phyloP scores from a whole-genome alignment of 1,140 invertebrate genomes.

The Planococcus citri region DNA sequence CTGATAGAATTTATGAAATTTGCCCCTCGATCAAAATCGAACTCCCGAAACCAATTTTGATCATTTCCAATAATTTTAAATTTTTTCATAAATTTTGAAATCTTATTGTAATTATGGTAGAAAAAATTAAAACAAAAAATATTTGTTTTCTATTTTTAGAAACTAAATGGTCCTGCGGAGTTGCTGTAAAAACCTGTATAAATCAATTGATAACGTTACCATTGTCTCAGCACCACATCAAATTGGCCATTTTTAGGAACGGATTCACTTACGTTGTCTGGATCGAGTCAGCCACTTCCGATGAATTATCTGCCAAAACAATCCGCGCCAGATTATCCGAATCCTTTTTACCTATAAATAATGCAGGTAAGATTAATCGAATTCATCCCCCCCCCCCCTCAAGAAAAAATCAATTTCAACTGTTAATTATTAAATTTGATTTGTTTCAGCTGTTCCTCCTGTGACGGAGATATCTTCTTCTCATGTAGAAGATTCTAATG shows the following conservation, averaged over 20 bases:
- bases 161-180: conserved; percentile 28
- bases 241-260: conserved; percentile 26
- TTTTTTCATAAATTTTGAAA: too few species aligned
- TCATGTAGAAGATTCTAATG: neutral
- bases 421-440: too few species aligned
- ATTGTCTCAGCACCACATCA: conserved; percentile 27
- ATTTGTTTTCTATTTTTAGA: neutral
- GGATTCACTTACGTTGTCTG: conserved; percentile 28
- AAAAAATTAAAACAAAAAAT: too few species aligned
- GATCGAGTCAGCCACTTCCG: conserved; percentile 28
- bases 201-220: conserved; percentile 28
- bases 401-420: too few species aligned
- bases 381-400: neutral
- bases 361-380: neutral
- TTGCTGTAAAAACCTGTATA: conserved; percentile 25
- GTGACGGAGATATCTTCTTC: neutral
- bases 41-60: too few species aligned
- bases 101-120: too few species aligned
- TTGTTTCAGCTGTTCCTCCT: neutral
- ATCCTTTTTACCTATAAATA: conserved; percentile 1
- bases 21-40: too few species aligned
- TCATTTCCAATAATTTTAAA: too few species aligned
- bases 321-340: conserved; percentile 25
- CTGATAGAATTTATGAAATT: too few species aligned
- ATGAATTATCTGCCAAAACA: conserved; percentile 28